Evolutionary conservation across 2,888 invertebrate genomes (phyloP).

Genomic region (Xestia ashworthii): DNA sequence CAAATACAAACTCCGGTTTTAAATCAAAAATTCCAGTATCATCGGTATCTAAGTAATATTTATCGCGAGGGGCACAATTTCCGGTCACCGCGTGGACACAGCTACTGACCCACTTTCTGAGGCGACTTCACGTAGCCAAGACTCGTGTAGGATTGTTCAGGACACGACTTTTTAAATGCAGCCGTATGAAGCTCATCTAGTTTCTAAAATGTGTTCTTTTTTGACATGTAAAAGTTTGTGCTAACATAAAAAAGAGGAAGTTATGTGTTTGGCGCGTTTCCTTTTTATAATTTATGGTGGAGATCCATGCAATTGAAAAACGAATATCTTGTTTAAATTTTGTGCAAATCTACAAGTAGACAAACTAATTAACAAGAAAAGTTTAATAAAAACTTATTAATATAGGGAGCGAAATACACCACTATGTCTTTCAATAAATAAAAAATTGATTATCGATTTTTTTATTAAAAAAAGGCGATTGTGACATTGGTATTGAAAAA

Average conservation of each 20-base stretch:
- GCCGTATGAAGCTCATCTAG: not conserved
- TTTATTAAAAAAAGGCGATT: not conserved
- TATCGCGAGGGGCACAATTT: slow-evolving; percentile 72
- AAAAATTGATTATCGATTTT: not conserved
- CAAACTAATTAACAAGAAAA: no score
- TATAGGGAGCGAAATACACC: not conserved
- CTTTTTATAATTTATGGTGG: not conserved
- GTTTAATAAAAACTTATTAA: no score
- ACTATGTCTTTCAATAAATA: not conserved
- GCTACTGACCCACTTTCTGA: slow-evolving; percentile 79
- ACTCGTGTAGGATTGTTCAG: slow-evolving; percentile 35
- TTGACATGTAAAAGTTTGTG: not conserved
- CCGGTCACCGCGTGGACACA: slow-evolving; percentile 78
- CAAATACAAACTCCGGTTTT: slow-evolving; percentile 35
- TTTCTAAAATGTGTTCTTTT: not conserved
- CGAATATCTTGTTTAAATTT: no score
- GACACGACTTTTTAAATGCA: slow-evolving; percentile 5
- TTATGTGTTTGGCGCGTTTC: not conserved
- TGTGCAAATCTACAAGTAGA: no score
- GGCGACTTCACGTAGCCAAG: slow-evolving; percentile 47
- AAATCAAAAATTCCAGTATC: slow-evolving; percentile 34
- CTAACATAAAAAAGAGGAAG: not conserved
- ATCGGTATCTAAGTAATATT: slow-evolving; percentile 60
- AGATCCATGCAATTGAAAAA: no score
- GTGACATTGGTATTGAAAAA: not conserved